Evolutionary conservation across 2,113 vertebrate species (phyloP).

Genomic region (Chlorodrepanis virens): DNA sequence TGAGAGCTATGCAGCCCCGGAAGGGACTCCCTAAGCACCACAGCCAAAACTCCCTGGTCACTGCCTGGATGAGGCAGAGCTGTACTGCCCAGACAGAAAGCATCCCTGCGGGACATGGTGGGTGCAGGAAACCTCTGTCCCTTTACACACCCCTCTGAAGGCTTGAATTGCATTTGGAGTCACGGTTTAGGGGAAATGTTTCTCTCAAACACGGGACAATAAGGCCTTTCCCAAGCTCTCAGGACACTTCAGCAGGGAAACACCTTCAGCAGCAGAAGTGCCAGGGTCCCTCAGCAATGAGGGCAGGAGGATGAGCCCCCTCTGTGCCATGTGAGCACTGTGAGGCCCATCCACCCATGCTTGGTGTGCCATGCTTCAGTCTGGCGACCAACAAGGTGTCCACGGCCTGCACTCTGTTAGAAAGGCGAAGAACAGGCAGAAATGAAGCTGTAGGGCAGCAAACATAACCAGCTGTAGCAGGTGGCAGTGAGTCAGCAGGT

Average conservation of each 20-base stretch:
- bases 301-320: rapidly evolving
- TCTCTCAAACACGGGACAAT: not conserved
- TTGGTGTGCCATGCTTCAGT: rapidly evolving
- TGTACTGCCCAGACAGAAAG: not conserved
- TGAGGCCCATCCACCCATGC: rapidly evolving
- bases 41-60: rapidly evolving
- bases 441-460: not conserved
- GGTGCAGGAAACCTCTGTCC: not conserved
- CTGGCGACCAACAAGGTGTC: rapidly evolving
- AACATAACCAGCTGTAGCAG: not conserved
- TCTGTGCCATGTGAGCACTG: rapidly evolving
- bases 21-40: not conserved
- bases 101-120: not conserved
- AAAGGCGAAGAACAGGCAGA: not conserved
- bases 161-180: too few relatives aligned
- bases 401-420: rapidly evolving
- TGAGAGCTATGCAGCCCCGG: not conserved
- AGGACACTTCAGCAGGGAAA: not conserved
- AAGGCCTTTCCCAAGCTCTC: not conserved
- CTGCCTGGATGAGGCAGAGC: not conserved
- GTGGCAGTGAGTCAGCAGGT: not conserved
- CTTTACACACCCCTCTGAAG: not conserved
- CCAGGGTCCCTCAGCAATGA: not conserved
- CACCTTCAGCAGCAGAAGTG: not conserved
- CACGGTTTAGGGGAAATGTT: not conserved